A percentile compares a stretch with the other conserved stretches of the same genome.
These are phyloP conservation scores for Luidia sarsii DNA, from an alignment of 53 echinoderm and acorn worm genomes.

Conservation along the genomic window DNA sequence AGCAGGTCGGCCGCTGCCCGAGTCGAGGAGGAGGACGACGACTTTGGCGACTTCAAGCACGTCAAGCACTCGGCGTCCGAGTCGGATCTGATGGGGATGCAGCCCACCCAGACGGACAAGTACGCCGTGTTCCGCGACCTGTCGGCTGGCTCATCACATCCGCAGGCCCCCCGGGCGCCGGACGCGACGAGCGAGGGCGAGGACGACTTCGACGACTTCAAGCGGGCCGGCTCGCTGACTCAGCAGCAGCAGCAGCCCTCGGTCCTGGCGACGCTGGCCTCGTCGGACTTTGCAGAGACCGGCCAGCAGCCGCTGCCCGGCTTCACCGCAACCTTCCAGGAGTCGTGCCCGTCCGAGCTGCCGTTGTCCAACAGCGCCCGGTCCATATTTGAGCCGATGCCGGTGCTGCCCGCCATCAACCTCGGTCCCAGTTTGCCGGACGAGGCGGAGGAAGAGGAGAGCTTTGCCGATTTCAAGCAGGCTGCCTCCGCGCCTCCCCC, in stretches of 20 bases:
- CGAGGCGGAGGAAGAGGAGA: constrained; percentile 32
- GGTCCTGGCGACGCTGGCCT: not conserved
- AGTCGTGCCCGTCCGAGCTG: constrained; percentile 50
- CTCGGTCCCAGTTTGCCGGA: constrained; percentile 37
- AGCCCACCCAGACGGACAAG: constrained; percentile 60
- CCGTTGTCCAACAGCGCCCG: constrained; percentile 2
- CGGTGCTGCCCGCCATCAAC: constrained; percentile 29
- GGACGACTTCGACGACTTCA: constrained; percentile 88
- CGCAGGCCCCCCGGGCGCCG: not conserved
- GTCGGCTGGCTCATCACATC: not conserved
- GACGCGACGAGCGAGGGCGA: constrained; percentile 35
- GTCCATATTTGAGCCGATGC: constrained; percentile 23
- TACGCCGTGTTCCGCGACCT: constrained; percentile 74
- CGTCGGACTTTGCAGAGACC: constrained; percentile 17
- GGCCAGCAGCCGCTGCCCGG: constrained; percentile 8
- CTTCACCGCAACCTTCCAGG: constrained; percentile 38
- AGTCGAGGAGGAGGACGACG: constrained; percentile 26
- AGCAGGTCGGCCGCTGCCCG: not conserved
- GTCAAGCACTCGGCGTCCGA: constrained; percentile 93
- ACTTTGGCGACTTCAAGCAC: constrained; percentile 84
- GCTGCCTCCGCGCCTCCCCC: constrained; percentile 2
- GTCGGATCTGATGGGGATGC: constrained; percentile 71
- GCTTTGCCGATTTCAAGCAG: constrained; percentile 70
- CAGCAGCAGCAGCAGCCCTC: not conserved
- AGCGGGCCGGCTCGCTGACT: constrained; percentile 57